A percentile compares a stretch with the other conserved stretches of the same genome.
Conservation (phyloP, 2,797 vertebrate genomes). For the Micrastur ruficollis region DNA sequence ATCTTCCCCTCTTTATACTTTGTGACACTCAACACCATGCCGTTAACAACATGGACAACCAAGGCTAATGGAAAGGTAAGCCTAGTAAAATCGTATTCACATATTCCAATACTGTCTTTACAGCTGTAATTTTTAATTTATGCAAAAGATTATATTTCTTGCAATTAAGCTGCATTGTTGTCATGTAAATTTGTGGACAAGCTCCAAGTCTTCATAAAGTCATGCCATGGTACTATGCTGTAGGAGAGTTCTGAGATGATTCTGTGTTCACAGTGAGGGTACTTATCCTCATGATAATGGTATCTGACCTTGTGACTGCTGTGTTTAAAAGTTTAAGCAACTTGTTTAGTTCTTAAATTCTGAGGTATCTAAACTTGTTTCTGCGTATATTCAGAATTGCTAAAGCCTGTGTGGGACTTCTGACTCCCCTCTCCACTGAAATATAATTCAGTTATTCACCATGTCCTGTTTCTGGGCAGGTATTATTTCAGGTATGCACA, state of each 20-base stretch:
- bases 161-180: not conserved
- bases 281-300: not conserved
- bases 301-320: not conserved
- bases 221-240: not conserved
- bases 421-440: not conserved
- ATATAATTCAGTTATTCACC: not conserved
- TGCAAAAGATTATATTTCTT: not conserved
- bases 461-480: not conserved
- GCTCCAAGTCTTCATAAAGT: not conserved
- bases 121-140: not conserved
- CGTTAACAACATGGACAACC: not conserved
- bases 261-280: not conserved
- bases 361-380: not conserved
- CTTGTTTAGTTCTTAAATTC: not conserved
- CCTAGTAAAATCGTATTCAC: not conserved
- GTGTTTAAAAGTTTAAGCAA: not conserved
- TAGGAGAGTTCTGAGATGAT: not conserved
- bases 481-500: not conserved
- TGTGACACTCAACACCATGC: rapidly evolving
- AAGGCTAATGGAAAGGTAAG: not conserved
- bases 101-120: not conserved
- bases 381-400: not conserved
- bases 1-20: not conserved
- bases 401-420: not conserved
- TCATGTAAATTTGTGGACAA: not conserved